A percentile compares a stretch with the other conserved stretches of the same genome.
Evolutionary conservation across 2,797 vertebrate species (phyloP).

Genomic region (Onychomys leucogaster): DNA sequence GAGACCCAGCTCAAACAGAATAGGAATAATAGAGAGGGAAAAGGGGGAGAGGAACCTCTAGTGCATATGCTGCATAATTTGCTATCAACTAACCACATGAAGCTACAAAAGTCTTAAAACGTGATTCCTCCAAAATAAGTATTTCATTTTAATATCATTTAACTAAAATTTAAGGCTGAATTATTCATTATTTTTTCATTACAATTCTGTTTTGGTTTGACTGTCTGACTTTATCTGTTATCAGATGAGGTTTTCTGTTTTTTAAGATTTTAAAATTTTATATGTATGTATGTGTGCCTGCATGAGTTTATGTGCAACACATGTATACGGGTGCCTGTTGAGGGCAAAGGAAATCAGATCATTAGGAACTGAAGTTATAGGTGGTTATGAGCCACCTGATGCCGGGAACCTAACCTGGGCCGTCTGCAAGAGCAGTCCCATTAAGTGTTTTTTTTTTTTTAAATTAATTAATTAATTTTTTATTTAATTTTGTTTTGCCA

Average conservation of each 20-base stretch:
- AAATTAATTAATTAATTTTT: no score
- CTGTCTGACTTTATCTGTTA: background rate
- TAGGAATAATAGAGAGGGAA: background rate
- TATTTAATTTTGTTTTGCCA: no score
- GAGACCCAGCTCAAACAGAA: background rate
- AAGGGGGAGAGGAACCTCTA: background rate
- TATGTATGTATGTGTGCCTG: background rate
- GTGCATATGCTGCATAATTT: background rate
- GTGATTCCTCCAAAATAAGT: background rate
- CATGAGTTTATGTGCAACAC: background rate
- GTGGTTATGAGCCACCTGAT: background rate
- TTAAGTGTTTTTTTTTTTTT: no score
- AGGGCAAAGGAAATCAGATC: background rate
- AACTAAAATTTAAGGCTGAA: constrained; percentile 32
- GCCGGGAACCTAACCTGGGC: background rate
- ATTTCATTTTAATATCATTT: constrained; percentile 28
- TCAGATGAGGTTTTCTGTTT: background rate
- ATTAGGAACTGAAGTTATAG: background rate
- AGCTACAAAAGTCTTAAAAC: background rate
- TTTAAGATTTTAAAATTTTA: background rate
- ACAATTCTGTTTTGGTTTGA: constrained; percentile 5
- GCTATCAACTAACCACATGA: background rate
- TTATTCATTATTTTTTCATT: background rate
- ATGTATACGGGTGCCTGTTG: background rate
- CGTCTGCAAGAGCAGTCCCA: background rate